These are phyloP conservation scores for Aquatica leii DNA, from an alignment of 2,888 invertebrate species.

Conservation along the genomic window DNA sequence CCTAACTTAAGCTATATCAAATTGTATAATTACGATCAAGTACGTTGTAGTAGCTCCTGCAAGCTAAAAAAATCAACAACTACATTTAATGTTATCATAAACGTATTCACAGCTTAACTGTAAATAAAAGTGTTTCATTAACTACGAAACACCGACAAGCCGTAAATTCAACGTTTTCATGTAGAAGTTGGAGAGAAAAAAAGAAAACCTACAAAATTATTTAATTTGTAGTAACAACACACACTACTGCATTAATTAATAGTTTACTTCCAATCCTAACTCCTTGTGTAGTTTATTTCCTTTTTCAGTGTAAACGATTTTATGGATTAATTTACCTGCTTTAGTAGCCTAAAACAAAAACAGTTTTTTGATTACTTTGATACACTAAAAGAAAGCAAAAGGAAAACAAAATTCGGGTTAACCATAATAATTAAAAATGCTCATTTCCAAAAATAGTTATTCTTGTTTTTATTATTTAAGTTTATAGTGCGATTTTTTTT, in stretches of 20 bases:
- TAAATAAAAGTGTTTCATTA: conserved; percentile 21
- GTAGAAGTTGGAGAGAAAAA: conserved; percentile 26
- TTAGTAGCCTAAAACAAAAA: too few relatives aligned
- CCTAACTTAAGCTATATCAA: conserved; percentile 14
- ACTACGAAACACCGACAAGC: conserved; percentile 26
- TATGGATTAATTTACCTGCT: too few relatives aligned
- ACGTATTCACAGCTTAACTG: conserved; percentile 12
- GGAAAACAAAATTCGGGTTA: too few relatives aligned
- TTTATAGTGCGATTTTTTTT: too few relatives aligned
- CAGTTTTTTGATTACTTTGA: too few relatives aligned
- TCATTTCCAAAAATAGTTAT: too few relatives aligned
- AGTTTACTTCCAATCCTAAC: not conserved
- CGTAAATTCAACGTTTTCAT: conserved; percentile 26
- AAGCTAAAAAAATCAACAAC: conserved; percentile 16
- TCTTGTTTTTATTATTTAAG: too few relatives aligned
- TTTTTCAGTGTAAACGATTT: too few relatives aligned
- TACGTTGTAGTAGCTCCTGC: conserved; percentile 25
- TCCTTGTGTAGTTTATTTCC: too few relatives aligned
- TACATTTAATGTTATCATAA: not conserved
- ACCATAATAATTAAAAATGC: too few relatives aligned
- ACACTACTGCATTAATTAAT: not conserved
- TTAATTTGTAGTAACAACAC: not conserved
- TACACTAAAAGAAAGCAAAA: too few relatives aligned
- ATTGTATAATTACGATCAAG: conserved; percentile 35
- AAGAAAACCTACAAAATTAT: conserved; percentile 22